phyloP scores from a whole-genome alignment of 2,113 vertebrate genomes.

The Sturnira hondurensis region DNA sequence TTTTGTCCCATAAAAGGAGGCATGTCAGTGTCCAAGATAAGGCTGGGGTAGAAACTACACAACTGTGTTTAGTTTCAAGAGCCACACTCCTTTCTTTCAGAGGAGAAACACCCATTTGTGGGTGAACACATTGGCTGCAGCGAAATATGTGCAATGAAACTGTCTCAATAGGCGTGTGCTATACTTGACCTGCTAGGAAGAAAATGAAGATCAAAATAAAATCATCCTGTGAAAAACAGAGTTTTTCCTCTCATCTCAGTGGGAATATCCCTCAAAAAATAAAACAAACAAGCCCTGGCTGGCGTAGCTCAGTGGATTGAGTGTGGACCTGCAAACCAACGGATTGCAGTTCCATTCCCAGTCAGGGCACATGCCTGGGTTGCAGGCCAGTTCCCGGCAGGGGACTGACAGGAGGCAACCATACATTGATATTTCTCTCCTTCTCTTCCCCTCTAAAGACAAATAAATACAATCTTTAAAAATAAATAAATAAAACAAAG shows the following conservation, averaged over 20 bases:
- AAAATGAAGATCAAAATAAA: constrained; percentile 83
- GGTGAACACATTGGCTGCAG: constrained; percentile 82
- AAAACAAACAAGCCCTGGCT: constrained; percentile 62
- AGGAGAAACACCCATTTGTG: constrained; percentile 79
- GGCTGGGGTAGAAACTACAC: constrained; percentile 84
- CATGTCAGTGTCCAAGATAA: constrained; percentile 79
- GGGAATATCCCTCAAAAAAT: constrained; percentile 75
- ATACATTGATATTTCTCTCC: too few relatives aligned
- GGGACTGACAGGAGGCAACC: too few relatives aligned
- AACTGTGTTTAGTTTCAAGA: constrained; percentile 84
- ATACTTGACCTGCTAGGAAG: constrained; percentile 84
- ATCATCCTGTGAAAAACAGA: constrained; percentile 74
- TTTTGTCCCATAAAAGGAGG: constrained; percentile 76
- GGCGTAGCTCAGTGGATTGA: too few relatives aligned
- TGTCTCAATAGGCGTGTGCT: constrained; percentile 82
- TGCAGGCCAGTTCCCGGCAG: too few relatives aligned
- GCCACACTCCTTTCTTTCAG: constrained; percentile 86
- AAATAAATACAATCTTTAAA: too few relatives aligned
- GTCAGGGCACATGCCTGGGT: too few relatives aligned
- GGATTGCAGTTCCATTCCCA: too few relatives aligned
- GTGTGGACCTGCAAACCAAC: too few relatives aligned
- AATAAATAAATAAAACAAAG: too few relatives aligned
- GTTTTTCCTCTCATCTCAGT: constrained; percentile 78
- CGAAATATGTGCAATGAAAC: constrained; percentile 87
- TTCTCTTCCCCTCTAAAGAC: too few relatives aligned